Conservation (phyloP, 1,140 invertebrate species). For the Yoshiicerus persimilis region DNA sequence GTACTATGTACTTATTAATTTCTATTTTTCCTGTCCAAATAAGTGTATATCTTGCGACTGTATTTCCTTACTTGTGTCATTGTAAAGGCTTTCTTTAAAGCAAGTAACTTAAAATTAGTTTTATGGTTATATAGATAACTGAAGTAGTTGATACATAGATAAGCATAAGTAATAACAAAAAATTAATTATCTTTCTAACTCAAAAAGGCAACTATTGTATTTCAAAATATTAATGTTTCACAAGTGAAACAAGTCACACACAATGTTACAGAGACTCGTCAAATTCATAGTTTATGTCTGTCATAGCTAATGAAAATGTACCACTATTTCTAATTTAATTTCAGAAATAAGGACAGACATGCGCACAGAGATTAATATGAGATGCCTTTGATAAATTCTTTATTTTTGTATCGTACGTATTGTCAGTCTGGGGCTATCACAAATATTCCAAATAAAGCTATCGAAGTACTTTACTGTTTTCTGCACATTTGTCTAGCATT, state of each 20-base stretch:
- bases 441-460: constrained; percentile 8
- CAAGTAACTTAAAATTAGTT: no score
- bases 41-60: no score
- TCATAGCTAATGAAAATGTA: neutral
- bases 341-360: neutral
- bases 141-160: neutral
- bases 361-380: neutral
- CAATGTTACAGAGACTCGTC: neutral
- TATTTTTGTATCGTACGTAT: neutral
- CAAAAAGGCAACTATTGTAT: neutral
- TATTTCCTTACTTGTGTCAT: no score
- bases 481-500: no score
- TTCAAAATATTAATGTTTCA: neutral
- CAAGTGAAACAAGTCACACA: neutral
- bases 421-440: neutral
- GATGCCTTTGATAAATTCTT: neutral
- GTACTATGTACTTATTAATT: no score
- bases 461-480: neutral
- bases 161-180: neutral
- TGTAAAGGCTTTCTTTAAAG: no score
- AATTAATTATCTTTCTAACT: neutral
- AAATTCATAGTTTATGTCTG: neutral
- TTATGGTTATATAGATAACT: no score
- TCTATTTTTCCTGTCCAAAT: no score
- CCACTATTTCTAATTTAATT: neutral